Evolutionary conservation across 1,140 invertebrate species (phyloP), one percentile per base, ranked within the genome.

Genomic region (Bombus ignitus): DNA sequence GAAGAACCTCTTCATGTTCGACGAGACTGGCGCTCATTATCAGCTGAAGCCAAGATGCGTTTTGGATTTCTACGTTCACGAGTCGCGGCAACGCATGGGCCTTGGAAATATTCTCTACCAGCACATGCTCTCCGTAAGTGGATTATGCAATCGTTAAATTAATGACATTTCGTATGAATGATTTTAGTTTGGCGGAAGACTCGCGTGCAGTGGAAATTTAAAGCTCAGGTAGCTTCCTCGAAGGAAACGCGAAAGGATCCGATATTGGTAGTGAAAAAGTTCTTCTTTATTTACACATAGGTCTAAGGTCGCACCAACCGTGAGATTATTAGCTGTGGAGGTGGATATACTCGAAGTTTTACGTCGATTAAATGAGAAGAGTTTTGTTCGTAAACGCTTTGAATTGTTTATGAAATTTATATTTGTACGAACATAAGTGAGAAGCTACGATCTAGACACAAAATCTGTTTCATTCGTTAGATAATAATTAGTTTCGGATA

Each of bases 21-120:
- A 98, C 93, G 95, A 96, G 89, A 93, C 95, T 78, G 97, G 97
- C 18, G 94, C 96, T 71, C 96, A 97, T 89, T 97, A 97, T 92
- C 97, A 98, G 92, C 95, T 97, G 35, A 96, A 97, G 83, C 97
- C 98, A 3, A 95, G 97, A 15, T 98, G 98, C 92, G 96, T 99
- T 74, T 95, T 99, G 73, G 98, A 99, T 92, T 98, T 99, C 95
- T 99, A 98, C 93, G 96, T 99, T 53, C 97, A 98, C 90, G 97
- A 97, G 92, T 96, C 97, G 0, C 95, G 96, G 57, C 98, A 99
- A 94, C 96, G 98, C 59, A 96, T 96, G 91, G 98, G 98, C 35
- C 96, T 97, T 91, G 98, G 98, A 32, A 97, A 97, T 87, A 95
- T 95, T 78, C 94, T 98, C 0, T 98, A 98, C 93, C 97, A 98